Evolutionary conservation across 2,797 vertebrate species (phyloP), one percentile per base, ranked within the genome.

Genomic region (Hoplostethus atlanticus): DNA sequence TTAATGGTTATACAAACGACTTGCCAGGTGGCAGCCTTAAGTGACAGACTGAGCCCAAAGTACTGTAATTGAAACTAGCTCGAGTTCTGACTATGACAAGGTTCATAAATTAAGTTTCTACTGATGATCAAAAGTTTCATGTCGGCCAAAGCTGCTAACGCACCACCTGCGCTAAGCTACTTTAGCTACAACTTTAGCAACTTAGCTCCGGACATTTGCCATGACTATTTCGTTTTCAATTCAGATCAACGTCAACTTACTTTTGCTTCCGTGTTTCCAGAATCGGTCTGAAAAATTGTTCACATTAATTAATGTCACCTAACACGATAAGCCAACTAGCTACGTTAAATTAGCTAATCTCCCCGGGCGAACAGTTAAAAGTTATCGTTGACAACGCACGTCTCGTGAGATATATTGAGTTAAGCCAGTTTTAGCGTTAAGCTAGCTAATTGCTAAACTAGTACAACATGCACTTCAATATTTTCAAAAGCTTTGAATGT

Each of bases 341-440:
- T 42, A 11, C 11, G 11, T 42, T 42, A 10, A 3, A 10, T 42
- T 42, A 42, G 40, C 10, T 42, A 42, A 42, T 42, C 40, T 42
- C 36, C 40, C 40, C 11, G 10, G 11, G 8, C 9, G 10, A 42
- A 42, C 40, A 10, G 40, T 42, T 42, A 38, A 0, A 15, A n/a
- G 46, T 59, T 25, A 31, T 25, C 10, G 34, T 70, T 17, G 47
- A 16, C 47, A 51, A 42, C 4, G 63, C 60, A 42, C 66, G 55
- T 60, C 54, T 76, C 17, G 11, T n/a, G 48, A 47, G 17, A 62
- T 36, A 57, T 58, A 53, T 67, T 1, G 50, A 66, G 47, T 47
- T 42, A 6, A 28, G 16, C 59, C 65, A 81, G 2, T 28, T 25
- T 61, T 83, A 79, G 74, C 81, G 28, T 16, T 0, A 36, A 56